Percentiles rank a stretch among this genome's conserved stretches.
These are phyloP conservation scores for Liasis olivaceus DNA, from an alignment of 2,797 vertebrate genomes.

Conservation along the genomic window DNA sequence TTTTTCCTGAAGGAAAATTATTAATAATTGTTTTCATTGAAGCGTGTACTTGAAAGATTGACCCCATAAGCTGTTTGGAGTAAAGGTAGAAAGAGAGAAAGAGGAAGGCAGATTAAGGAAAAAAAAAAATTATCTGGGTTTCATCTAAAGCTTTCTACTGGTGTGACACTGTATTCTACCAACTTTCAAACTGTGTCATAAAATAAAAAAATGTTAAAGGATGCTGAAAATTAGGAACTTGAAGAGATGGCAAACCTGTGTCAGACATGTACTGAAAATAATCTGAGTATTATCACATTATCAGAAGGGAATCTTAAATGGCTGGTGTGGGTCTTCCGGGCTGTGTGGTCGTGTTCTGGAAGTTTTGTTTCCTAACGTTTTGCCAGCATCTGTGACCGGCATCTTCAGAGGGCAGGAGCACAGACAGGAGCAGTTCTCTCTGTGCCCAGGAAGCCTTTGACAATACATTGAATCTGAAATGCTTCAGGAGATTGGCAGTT, in stretches of 20 bases:
- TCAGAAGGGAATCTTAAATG: neutral
- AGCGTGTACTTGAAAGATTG: constrained; percentile 73
- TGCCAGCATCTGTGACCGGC: no score
- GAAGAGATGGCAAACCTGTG: neutral
- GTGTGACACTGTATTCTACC: constrained; percentile 62
- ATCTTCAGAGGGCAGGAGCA: no score
- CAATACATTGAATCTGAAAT: neutral
- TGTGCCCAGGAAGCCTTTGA: no score
- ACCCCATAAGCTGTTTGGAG: constrained; percentile 69
- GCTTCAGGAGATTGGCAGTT: neutral
- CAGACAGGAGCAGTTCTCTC: no score
- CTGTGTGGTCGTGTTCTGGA: no score
- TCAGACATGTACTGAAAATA: neutral
- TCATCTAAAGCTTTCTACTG: constrained; percentile 58
- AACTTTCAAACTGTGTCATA: constrained; percentile 51
- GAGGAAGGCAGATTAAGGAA: constrained; percentile 7
- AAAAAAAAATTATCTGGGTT: constrained; percentile 46
- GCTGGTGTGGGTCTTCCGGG: no score
- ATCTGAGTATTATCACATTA: neutral
- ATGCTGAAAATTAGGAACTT: neutral
- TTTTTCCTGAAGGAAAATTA: constrained; percentile 78
- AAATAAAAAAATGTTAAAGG: neutral
- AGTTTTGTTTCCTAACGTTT: no score
- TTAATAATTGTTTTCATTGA: constrained; percentile 77
- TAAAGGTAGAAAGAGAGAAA: neutral